Evolutionary conservation across 2,888 invertebrate species (phyloP), one percentile per base, ranked within the genome.

Genomic region (Folsomia candida): DNA sequence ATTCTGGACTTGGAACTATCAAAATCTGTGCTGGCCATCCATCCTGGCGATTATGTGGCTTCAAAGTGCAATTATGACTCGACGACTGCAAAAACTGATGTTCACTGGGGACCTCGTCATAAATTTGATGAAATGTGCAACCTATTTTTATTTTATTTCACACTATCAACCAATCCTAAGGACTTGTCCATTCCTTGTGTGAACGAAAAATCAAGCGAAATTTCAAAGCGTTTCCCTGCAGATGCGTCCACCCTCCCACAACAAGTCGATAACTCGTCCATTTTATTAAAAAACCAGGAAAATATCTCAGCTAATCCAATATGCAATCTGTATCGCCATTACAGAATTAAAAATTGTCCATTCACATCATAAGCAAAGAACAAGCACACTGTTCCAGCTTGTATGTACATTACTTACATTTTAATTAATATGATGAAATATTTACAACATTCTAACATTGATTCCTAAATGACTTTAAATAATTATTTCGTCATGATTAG

Each of bases 91-190:
- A 51, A 26, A 2, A 4, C 26, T 20, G 1, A 14, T 27, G 57
- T 57, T 25, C 54, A 24, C 4, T 70, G 70, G 70, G 70, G 70
- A 4, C 24, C 22, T 2, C 51, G 6, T 1, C 37, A 25, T 22
- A 24, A 18, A 11, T 14, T 20, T 1, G 57, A 70, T 29, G 70
- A 70, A 54, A 70, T 70, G 70, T 70, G 70, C 57, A 70, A 70
- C 65, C 54, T 70, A 67, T 70, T 70, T 29, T 3, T 70, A 25
- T 70, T 66, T 4, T 70, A 58, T 24, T 62, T 27, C 26, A 67
- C 63, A 20, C 9, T 24, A 14, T 47, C 63, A 18, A 6, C 62
- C 29, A 26, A 66, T 54, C 26, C 26, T 3, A 47, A 66, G 6
- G 57, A 57, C 26, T 25, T 57, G 14, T 66, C 54, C 3, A 47